These are phyloP conservation scores for Micropoecilia bifurca DNA, from an alignment of 2,797 vertebrate genomes.

Conservation along the genomic window DNA sequence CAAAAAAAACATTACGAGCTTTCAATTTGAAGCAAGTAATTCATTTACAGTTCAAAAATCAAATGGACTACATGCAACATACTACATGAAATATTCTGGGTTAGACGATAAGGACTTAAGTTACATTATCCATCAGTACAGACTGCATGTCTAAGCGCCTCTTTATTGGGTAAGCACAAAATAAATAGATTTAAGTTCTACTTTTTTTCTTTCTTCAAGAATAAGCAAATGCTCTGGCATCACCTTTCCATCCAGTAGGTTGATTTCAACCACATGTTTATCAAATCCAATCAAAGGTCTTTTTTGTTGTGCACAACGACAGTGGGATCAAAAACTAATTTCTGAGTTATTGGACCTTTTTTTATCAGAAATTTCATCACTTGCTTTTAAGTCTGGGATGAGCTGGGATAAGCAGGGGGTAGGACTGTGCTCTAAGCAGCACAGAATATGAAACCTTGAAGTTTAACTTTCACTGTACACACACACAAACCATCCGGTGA, in stretches of 20 bases:
- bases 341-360: conserved; percentile 14
- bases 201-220: conserved; percentile 60
- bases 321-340: conserved; percentile 25
- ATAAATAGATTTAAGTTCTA: conserved; percentile 84
- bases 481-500: conserved; percentile 54
- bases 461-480: conserved; percentile 59
- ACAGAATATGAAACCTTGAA: conserved; percentile 47
- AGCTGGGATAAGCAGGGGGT: conserved; percentile 9
- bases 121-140: conserved; percentile 77
- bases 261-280: conserved; percentile 20
- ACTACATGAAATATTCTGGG: conserved; percentile 78
- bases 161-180: conserved; percentile 76
- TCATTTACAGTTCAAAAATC: conserved; percentile 84
- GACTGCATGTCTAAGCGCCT: conserved; percentile 74
- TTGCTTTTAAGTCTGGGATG: conserved; percentile 29
- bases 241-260: conserved; percentile 38
- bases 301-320: conserved; percentile 8
- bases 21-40: conserved; percentile 81
- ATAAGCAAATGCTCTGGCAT: conserved; percentile 59
- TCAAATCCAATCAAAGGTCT: conserved; percentile 21
- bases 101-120: conserved; percentile 78
- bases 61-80: conserved; percentile 87
- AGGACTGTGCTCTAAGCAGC: conserved; percentile 37
- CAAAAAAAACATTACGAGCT: conserved; percentile 79
- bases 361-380: conserved; percentile 31